Evolutionary conservation across 1,140 invertebrate genomes (phyloP).

Genomic region (Zaprionus tsacasi): DNA sequence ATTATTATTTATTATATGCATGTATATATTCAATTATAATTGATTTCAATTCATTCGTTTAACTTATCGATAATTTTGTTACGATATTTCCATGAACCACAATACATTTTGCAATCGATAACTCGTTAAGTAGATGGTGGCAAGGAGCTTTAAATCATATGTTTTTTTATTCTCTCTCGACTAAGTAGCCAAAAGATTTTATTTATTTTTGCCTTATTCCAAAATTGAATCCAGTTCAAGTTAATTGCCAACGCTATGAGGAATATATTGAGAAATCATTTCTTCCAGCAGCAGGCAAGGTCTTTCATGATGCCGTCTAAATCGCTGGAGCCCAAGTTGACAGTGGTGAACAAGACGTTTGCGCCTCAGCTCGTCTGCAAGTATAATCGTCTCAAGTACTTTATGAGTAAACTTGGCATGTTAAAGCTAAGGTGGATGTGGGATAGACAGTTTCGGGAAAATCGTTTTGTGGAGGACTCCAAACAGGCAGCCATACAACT

Average conservation of each 20-base stretch:
- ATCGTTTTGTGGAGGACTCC: slow-evolving; percentile 33
- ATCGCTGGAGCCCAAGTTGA: neutral
- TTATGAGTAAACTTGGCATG: slow-evolving; percentile 49
- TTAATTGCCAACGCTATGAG: slow-evolving; percentile 25
- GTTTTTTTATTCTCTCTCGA: neutral
- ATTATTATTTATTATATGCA: too few relatives aligned
- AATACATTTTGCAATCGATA: too few relatives aligned
- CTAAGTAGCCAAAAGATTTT: neutral
- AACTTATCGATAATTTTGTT: too few relatives aligned
- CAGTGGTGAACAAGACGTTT: slow-evolving; percentile 6
- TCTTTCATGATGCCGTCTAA: slow-evolving; percentile 28
- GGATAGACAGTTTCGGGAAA: slow-evolving; percentile 43
- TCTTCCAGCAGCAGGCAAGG: slow-evolving; percentile 2
- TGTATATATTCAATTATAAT: too few relatives aligned
- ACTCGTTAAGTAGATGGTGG: too few relatives aligned
- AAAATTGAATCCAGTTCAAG: neutral
- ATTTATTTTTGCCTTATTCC: neutral
- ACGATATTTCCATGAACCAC: too few relatives aligned
- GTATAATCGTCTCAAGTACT: slow-evolving; percentile 47
- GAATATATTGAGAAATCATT: slow-evolving; percentile 10
- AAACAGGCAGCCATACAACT: slow-evolving; percentile 27
- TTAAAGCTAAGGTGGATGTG: slow-evolving; percentile 49
- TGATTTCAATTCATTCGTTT: too few relatives aligned
- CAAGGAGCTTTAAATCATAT: neutral
- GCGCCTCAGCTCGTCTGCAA: slow-evolving; percentile 35